Percentiles rank a stretch among this genome's conserved stretches.
Conservation (phyloP, 2,888 invertebrate species). For the Drosophila flavopinicola region DNA sequence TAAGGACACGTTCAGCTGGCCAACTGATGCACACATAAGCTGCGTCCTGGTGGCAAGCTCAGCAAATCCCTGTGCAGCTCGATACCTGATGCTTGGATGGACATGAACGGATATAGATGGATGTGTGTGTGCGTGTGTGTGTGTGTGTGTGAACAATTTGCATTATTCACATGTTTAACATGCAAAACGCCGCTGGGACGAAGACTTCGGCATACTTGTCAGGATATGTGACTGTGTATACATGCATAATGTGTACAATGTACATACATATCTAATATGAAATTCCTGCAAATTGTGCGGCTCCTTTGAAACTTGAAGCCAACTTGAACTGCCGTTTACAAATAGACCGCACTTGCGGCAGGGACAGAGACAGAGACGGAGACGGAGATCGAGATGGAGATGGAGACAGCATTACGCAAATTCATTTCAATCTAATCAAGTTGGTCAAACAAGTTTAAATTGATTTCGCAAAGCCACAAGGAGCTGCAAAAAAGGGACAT, state of each 20-base stretch:
- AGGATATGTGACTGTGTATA: slow-evolving; percentile 24
- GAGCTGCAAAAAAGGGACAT: slow-evolving; percentile 55
- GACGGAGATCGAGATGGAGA: not conserved
- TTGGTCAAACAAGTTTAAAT: slow-evolving; percentile 77
- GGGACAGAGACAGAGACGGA: not conserved
- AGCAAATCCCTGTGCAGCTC: slow-evolving; percentile 71
- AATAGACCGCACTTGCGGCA: slow-evolving; percentile 32
- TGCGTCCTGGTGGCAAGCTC: slow-evolving; percentile 55
- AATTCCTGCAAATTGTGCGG: slow-evolving; percentile 27
- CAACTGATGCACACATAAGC: slow-evolving; percentile 55
- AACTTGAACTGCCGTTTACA: slow-evolving; percentile 39
- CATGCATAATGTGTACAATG: not conserved
- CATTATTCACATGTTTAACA: slow-evolving; percentile 78
- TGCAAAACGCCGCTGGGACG: slow-evolving; percentile 71
- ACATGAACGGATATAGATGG: slow-evolving; percentile 48
- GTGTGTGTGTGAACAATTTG: slow-evolving; percentile 71
- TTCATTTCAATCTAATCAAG: slow-evolving; percentile 78
- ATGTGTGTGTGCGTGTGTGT: no score
- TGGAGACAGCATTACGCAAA: slow-evolving; percentile 60
- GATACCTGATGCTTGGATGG: slow-evolving; percentile 72
- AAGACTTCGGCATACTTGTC: slow-evolving; percentile 36
- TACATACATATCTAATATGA: slow-evolving; percentile 19
- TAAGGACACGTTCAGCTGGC: slow-evolving; percentile 58
- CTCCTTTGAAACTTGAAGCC: slow-evolving; percentile 28
- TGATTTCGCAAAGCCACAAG: slow-evolving; percentile 65